Conservation (phyloP, 2,888 invertebrate species). For the Odontocerum albicorne region DNA sequence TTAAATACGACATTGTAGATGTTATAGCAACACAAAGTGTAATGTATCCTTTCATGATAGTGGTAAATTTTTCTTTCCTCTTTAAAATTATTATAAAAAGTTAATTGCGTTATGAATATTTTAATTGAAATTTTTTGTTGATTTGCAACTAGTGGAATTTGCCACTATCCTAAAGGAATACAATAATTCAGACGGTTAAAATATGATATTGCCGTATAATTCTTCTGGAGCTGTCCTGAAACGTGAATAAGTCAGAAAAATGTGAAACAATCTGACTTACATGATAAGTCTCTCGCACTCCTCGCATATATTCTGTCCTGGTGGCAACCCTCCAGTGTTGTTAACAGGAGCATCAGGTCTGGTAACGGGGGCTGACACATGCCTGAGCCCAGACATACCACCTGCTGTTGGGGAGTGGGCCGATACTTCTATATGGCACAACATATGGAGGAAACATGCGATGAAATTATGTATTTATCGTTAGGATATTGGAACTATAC, state of each 20-base stretch:
- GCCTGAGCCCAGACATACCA: conserved; percentile 62
- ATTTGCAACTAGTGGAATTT: too few relatives aligned
- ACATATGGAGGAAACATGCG: conserved; percentile 25
- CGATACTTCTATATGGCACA: conserved; percentile 43
- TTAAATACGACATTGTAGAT: too few relatives aligned
- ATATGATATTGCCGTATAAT: background rate
- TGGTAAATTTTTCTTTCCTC: too few relatives aligned
- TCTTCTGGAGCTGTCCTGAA: conserved; percentile 10
- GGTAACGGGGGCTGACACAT: conserved; percentile 75
- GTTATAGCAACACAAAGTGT: too few relatives aligned
- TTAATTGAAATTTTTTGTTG: too few relatives aligned
- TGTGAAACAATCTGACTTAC: conserved; percentile 77
- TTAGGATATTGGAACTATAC: background rate
- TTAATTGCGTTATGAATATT: too few relatives aligned
- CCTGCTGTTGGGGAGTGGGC: conserved; percentile 51
- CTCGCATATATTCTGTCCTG: conserved; percentile 92
- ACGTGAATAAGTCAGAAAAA: conserved; percentile 13
- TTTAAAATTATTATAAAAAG: too few relatives aligned
- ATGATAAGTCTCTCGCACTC: conserved; percentile 97
- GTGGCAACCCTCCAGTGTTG: conserved; percentile 73
- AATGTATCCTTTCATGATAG: too few relatives aligned
- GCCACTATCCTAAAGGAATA: too few relatives aligned
- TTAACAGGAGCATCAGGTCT: conserved; percentile 62
- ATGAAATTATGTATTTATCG: conserved; percentile 7
- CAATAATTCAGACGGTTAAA: too few relatives aligned